These are phyloP conservation scores for Tylochromis polylepis DNA, from an alignment of 2,113 vertebrate genomes.

Conservation along the genomic window DNA sequence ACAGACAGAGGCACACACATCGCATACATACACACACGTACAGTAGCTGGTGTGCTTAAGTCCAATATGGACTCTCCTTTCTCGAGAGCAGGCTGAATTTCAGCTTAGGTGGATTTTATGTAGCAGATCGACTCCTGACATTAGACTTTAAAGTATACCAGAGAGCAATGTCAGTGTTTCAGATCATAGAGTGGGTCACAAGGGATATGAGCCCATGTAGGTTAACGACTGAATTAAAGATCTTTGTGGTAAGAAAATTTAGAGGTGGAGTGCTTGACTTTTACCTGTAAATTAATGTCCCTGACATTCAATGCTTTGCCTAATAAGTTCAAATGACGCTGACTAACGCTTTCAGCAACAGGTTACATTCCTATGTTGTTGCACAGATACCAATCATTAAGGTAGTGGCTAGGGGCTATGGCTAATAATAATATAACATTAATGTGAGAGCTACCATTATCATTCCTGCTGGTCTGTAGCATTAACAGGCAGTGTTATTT, in stretches of 20 bases:
- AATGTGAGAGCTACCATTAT: neutral
- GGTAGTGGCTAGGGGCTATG: neutral
- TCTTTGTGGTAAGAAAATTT: neutral
- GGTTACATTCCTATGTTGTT: neutral
- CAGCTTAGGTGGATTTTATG: neutral
- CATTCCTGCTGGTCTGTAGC: neutral
- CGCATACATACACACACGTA: neutral
- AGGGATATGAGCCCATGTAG: neutral
- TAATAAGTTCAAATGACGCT: neutral
- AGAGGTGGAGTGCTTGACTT: neutral
- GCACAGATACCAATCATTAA: neutral
- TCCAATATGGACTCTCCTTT: constrained; percentile 4
- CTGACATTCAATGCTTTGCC: neutral
- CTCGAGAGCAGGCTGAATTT: constrained; percentile 1
- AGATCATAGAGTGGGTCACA: neutral
- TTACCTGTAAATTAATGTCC: neutral
- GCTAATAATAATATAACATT: neutral
- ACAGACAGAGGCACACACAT: neutral
- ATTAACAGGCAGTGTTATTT: neutral
- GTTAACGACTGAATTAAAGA: neutral
- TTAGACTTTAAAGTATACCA: neutral
- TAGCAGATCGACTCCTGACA: neutral
- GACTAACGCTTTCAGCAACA: neutral
- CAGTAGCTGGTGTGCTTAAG: constrained; percentile 61
- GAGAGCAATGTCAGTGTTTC: neutral